Evolutionary conservation across 2,888 invertebrate genomes (phyloP).

Genomic region (Caenorhabditis panamensis): DNA sequence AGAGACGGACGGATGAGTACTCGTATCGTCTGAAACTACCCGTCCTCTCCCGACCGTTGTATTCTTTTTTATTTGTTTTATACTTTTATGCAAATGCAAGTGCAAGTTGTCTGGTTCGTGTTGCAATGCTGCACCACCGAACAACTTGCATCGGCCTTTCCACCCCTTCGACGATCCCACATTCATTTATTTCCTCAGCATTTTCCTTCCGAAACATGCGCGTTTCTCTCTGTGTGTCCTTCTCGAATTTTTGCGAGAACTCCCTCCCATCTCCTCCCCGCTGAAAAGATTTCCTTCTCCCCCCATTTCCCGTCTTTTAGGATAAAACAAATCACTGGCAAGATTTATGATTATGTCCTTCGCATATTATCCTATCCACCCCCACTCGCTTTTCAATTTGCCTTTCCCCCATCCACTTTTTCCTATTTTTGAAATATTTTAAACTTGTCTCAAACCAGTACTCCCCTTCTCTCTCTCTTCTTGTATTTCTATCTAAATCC

Average conservation of each 20-base stretch:
- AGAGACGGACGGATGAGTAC: slow-evolving; percentile 28
- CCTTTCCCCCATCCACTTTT: background rate
- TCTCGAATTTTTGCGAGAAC: slow-evolving; percentile 58
- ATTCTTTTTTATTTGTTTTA: slow-evolving; percentile 50
- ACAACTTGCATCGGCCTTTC: background rate
- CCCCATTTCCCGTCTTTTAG: slow-evolving; percentile 31
- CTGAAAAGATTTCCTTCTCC: slow-evolving; percentile 41
- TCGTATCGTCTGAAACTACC: slow-evolving; percentile 37
- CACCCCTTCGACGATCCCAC: background rate
- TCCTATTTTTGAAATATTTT: background rate
- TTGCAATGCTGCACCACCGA: background rate
- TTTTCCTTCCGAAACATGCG: slow-evolving; percentile 44
- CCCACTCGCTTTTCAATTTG: slow-evolving; percentile 24
- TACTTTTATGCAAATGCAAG: slow-evolving; percentile 12
- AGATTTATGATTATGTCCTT: slow-evolving; percentile 23
- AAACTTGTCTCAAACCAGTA: slow-evolving; percentile 24
- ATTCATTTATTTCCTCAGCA: slow-evolving; percentile 10
- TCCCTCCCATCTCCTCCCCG: slow-evolving; percentile 32
- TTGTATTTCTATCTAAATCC: slow-evolving; percentile 9
- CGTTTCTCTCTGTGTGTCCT: slow-evolving; percentile 26
- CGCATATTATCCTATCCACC: slow-evolving; percentile 19
- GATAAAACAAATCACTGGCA: slow-evolving; percentile 45
- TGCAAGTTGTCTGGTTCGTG: background rate
- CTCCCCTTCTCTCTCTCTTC: background rate
- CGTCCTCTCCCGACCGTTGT: slow-evolving; percentile 35